Conservation (phyloP, 2,113 vertebrate genomes). For the Pelvicachromis taeniatus region DNA sequence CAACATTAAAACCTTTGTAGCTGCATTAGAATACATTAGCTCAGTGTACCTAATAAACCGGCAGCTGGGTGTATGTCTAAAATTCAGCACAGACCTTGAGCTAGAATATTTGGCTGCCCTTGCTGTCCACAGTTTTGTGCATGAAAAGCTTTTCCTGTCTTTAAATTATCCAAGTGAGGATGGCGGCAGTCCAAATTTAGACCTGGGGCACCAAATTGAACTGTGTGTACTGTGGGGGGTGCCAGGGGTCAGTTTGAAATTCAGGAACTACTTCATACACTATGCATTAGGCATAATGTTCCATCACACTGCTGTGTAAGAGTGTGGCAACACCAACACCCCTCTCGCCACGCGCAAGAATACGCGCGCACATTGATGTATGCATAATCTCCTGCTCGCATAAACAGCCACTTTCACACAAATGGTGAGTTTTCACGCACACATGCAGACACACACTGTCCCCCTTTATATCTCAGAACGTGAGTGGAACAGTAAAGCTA, state of each 20-base stretch:
- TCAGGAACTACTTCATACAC: constrained; percentile 41
- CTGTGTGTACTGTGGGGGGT: constrained; percentile 33
- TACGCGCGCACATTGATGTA: neutral
- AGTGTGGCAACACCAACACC: neutral
- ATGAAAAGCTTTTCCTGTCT: constrained; percentile 43
- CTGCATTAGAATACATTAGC: neutral
- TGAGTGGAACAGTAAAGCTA: constrained; percentile 57
- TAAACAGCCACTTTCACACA: constrained; percentile 8
- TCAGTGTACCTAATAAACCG: neutral
- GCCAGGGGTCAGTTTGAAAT: constrained; percentile 51
- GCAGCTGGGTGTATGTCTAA: neutral
- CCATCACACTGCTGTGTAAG: neutral
- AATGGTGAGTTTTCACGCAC: neutral
- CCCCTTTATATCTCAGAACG: constrained; percentile 36
- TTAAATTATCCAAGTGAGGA: constrained; percentile 52
- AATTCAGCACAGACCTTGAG: constrained; percentile 31
- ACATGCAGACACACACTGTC: constrained; percentile 16
- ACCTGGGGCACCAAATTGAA: constrained; percentile 29
- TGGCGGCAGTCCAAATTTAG: constrained; percentile 39
- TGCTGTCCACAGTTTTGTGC: constrained; percentile 18
- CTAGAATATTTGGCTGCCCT: constrained; percentile 34
- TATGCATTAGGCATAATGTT: constrained; percentile 54
- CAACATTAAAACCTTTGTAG: neutral
- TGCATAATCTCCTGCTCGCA: neutral
- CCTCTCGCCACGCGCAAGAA: neutral